Percentiles rank a stretch among this genome's conserved stretches.
Conservation (phyloP, 1,140 invertebrate species). For the Euura saliciscinereae region DNA sequence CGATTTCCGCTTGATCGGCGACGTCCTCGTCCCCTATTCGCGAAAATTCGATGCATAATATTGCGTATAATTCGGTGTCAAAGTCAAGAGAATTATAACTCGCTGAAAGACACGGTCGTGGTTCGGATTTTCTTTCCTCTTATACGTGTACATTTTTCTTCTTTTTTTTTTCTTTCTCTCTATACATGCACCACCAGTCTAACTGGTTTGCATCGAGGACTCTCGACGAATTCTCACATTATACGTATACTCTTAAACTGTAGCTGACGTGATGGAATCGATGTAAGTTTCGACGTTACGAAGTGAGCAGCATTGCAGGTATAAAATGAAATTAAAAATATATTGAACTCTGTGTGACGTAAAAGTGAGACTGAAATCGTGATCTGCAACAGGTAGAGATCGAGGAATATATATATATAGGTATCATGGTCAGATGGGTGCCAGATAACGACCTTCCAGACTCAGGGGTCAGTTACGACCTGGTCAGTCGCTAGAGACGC, state of each 20-base stretch:
- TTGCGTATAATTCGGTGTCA: slow-evolving; percentile 31
- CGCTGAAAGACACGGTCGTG: slow-evolving; percentile 25
- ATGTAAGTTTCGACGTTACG: background rate
- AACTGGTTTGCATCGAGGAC: background rate
- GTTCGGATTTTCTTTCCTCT: slow-evolving; percentile 34
- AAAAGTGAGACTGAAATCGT: no score
- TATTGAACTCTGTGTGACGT: background rate
- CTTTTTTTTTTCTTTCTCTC: slow-evolving; percentile 15
- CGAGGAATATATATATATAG: background rate
- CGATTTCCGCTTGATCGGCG: slow-evolving; percentile 54
- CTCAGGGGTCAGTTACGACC: background rate
- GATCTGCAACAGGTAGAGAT: no score
- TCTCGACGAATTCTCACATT: background rate
- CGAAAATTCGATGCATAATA: slow-evolving; percentile 17
- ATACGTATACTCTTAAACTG: no score
- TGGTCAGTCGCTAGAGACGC: background rate
- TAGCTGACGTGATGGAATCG: no score
- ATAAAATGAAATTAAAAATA: background rate
- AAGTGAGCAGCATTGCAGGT: background rate
- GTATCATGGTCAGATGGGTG: background rate
- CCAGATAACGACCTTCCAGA: background rate
- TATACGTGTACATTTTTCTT: slow-evolving; percentile 11
- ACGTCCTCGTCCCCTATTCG: slow-evolving; percentile 44
- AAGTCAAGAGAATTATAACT: slow-evolving; percentile 43
- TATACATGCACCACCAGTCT: background rate